phyloP scores from a whole-genome alignment of 2,797 vertebrate species.

The Enteromius mattozi region DNA sequence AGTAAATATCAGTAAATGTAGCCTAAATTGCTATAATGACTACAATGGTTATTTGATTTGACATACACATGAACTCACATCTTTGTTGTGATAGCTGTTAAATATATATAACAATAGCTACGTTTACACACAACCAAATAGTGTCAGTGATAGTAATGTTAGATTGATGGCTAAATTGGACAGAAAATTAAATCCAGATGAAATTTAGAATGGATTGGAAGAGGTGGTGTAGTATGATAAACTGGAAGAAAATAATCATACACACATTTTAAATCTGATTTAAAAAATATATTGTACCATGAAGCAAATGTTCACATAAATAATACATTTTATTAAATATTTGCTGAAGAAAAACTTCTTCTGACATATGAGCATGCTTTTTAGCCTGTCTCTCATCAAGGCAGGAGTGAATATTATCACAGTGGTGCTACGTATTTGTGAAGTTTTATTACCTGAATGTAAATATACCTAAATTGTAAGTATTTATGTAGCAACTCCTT shows the following conservation, averaged over 20 bases:
- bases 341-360: not conserved
- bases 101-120: not conserved
- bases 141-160: not conserved
- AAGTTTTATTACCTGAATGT: not conserved
- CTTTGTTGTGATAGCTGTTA: not conserved
- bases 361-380: not conserved
- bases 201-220: not conserved
- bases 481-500: not conserved
- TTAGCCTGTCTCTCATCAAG: not conserved
- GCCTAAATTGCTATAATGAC: not conserved
- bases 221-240: not conserved
- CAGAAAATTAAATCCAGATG: not conserved
- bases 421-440: no score
- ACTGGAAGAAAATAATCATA: not conserved
- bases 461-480: not conserved
- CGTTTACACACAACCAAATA: not conserved
- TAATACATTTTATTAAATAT: not conserved
- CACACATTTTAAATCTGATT: not conserved
- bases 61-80: not conserved
- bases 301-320: not conserved
- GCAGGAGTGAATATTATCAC: not conserved
- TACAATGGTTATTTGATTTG: not conserved
- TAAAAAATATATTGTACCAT: not conserved
- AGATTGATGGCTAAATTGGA: not conserved
- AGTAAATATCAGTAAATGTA: no score